Conservation (phyloP, 2,888 invertebrate genomes). For the Flabesymbios commensalis region DNA sequence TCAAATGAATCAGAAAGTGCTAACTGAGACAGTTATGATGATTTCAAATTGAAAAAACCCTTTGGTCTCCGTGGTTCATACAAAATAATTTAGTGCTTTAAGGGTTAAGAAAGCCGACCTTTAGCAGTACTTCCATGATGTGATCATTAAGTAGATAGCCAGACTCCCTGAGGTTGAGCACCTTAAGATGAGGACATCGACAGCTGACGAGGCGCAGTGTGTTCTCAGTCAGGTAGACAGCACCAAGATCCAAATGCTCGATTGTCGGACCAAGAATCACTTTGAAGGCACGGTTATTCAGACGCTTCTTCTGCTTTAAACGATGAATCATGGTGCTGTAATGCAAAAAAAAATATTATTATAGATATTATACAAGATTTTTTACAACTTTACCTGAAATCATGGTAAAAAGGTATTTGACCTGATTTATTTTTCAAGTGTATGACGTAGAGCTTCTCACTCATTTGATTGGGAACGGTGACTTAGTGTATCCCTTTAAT, state of each 20-base stretch:
- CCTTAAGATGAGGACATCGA: slow-evolving; percentile 44
- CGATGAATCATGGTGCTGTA: slow-evolving; percentile 50
- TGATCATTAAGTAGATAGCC: slow-evolving; percentile 53
- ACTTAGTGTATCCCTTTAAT: too few relatives aligned
- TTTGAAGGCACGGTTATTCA: slow-evolving; percentile 40
- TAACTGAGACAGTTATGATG: too few relatives aligned
- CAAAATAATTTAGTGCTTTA: too few relatives aligned
- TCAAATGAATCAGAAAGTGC: too few relatives aligned
- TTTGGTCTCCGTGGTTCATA: too few relatives aligned
- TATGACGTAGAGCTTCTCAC: too few relatives aligned
- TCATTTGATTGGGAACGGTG: too few relatives aligned
- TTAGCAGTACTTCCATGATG: slow-evolving; percentile 41
- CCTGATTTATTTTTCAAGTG: too few relatives aligned
- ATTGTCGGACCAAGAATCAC: slow-evolving; percentile 43
- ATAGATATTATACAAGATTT: too few relatives aligned
- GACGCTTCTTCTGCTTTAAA: slow-evolving; percentile 44
- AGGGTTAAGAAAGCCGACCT: slow-evolving; percentile 39
- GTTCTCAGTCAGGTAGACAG: slow-evolving; percentile 44
- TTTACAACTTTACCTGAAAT: too few relatives aligned
- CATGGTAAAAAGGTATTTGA: too few relatives aligned
- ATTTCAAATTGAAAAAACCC: too few relatives aligned
- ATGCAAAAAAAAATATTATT: background rate
- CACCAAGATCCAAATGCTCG: slow-evolving; percentile 48
- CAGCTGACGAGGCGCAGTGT: slow-evolving; percentile 41
- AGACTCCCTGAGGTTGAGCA: slow-evolving; percentile 48